Evolutionary conservation across 2,888 invertebrate genomes (phyloP).

Genomic region (Drosophila pullipes): DNA sequence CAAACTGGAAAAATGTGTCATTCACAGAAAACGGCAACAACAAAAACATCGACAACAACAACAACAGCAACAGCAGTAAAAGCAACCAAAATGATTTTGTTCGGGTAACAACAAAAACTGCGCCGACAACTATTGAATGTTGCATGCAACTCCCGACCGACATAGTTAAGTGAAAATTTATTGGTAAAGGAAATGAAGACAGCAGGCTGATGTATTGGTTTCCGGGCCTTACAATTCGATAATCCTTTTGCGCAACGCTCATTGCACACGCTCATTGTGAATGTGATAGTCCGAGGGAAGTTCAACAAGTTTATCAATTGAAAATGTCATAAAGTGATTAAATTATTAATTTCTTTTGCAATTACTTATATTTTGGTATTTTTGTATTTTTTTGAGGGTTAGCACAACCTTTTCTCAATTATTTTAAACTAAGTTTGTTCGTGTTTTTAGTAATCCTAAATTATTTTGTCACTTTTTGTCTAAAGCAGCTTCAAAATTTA

Average conservation of each 20-base stretch:
- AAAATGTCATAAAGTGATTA: fast-evolving
- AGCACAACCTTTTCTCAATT: background rate
- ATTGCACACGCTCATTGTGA: constrained; percentile 6
- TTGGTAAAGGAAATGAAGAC: constrained; percentile 74
- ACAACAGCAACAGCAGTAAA: background rate
- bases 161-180: constrained; percentile 78
- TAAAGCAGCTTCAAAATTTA: background rate
- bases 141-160: constrained; percentile 60
- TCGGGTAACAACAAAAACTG: background rate
- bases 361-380: background rate
- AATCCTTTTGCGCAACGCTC: constrained; percentile 67
- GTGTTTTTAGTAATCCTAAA: background rate
- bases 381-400: no score
- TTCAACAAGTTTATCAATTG: background rate
- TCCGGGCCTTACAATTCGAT: constrained; percentile 70
- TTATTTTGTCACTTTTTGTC: background rate
- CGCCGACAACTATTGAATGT: constrained; percentile 38
- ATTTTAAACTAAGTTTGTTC: fast-evolving
- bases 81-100: background rate
- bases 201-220: constrained; percentile 70
- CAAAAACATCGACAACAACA: constrained; percentile 1
- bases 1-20: constrained; percentile 77
- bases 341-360: background rate
- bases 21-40: constrained; percentile 32
- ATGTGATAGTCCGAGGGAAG: constrained; percentile 15